These are phyloP conservation scores for Microtus pennsylvanicus DNA, from an alignment of 2,113 vertebrate species.

Conservation along the genomic window DNA sequence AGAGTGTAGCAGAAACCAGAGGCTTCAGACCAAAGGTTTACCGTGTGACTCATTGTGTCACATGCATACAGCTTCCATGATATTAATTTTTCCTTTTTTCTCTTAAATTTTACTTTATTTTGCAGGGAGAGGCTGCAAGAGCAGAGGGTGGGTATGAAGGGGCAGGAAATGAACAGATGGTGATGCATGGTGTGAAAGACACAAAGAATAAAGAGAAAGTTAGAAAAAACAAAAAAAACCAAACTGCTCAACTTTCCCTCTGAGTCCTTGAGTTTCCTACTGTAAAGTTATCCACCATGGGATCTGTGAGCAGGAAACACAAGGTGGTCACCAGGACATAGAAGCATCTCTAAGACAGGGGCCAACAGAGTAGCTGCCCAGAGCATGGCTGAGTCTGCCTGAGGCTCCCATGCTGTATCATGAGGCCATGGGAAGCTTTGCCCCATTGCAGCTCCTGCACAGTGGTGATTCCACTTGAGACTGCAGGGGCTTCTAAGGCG, in stretches of 20 bases:
- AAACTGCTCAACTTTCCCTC: neutral
- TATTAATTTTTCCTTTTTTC: neutral
- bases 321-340: too few species aligned
- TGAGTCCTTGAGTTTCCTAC: too few species aligned
- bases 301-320: neutral
- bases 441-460: too few species aligned
- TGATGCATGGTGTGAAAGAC: neutral
- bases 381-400: neutral
- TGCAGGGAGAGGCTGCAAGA: neutral
- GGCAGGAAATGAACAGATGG: neutral
- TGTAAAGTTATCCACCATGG: neutral
- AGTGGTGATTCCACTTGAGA: neutral
- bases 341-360: neutral
- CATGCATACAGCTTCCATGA: neutral
- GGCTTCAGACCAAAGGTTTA: neutral
- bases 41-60: neutral
- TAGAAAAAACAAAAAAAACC: neutral
- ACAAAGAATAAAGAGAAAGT: too few species aligned
- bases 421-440: too few species aligned
- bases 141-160: neutral
- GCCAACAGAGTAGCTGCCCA: neutral
- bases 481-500: neutral
- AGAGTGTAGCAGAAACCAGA: neutral
- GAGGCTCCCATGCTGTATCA: neutral
- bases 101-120: neutral